Evolutionary conservation across 2,797 vertebrate genomes (phyloP).

Genomic region (Gorsachius magnificus): DNA sequence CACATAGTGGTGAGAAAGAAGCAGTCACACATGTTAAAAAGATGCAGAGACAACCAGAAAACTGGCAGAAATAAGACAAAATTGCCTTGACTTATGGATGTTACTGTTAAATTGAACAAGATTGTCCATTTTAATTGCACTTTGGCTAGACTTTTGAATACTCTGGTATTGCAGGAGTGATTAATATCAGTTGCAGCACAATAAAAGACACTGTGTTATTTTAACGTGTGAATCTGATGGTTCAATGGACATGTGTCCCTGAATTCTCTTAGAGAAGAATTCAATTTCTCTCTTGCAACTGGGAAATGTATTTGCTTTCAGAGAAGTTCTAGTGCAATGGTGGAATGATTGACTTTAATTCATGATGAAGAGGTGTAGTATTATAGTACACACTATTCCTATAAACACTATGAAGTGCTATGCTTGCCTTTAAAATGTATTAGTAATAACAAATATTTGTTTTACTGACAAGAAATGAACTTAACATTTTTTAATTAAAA

Average conservation of each 20-base stretch:
- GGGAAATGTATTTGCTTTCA: conserved; percentile 25
- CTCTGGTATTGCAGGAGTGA: background rate
- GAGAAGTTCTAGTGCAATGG: background rate
- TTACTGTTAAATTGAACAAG: background rate
- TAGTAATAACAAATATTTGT: conserved; percentile 62
- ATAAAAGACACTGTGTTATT: background rate
- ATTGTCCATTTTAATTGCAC: background rate
- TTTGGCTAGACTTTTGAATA: background rate
- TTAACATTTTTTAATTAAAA: conserved; percentile 63
- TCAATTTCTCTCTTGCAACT: background rate
- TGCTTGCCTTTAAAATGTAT: conserved; percentile 39
- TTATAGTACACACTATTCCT: background rate
- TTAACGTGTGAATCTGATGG: background rate
- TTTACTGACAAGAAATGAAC: conserved; percentile 46
- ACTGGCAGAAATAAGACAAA: background rate
- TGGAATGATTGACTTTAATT: conserved; percentile 12
- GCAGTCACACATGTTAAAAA: background rate
- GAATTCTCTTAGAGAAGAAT: background rate
- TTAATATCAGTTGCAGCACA: background rate
- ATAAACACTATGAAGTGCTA: background rate
- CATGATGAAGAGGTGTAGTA: background rate
- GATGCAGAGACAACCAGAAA: background rate
- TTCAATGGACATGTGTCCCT: background rate
- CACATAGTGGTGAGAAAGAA: background rate
- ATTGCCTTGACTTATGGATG: background rate